Evolutionary conservation across 2,888 invertebrate genomes (phyloP).

Genomic region (Vesta saturnalis): DNA sequence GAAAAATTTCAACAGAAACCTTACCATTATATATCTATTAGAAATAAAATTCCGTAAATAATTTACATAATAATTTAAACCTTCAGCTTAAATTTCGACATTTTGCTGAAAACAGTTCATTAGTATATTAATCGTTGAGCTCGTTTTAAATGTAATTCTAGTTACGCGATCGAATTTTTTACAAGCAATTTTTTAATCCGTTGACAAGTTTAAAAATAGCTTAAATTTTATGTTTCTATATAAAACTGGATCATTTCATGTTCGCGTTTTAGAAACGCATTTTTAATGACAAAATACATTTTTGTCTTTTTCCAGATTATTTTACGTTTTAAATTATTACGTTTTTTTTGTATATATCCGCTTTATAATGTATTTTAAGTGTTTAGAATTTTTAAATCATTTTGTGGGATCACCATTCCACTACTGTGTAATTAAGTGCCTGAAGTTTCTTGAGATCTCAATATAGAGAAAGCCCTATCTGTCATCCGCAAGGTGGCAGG

Average conservation of each 20-base stretch:
- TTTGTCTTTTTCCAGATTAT: not conserved
- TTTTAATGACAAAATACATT: not conserved
- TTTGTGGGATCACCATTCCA: conserved; percentile 1
- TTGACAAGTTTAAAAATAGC: not conserved
- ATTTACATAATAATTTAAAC: too few relatives aligned
- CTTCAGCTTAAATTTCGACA: not conserved
- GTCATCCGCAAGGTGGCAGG: too few relatives aligned
- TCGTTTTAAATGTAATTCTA: not conserved
- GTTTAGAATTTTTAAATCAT: not conserved
- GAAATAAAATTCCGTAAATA: too few relatives aligned
- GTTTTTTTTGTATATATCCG: not conserved
- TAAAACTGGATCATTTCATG: not conserved
- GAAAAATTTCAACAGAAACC: not conserved
- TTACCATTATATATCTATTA: conserved; percentile 1
- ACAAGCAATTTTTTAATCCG: not conserved
- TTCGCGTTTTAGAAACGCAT: conserved; percentile 1
- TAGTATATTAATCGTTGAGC: conserved; percentile 1
- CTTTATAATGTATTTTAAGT: conserved; percentile 1
- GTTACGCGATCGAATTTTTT: conserved; percentile 1
- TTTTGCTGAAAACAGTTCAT: not conserved
- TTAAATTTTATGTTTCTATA: not conserved
- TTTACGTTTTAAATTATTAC: not conserved
- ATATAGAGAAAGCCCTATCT: too few relatives aligned
- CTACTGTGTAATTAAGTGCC: too few relatives aligned
- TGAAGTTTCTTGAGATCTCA: too few relatives aligned